Conservation (phyloP, 1,140 invertebrate genomes). For the Homalodisca vitripennis region DNA sequence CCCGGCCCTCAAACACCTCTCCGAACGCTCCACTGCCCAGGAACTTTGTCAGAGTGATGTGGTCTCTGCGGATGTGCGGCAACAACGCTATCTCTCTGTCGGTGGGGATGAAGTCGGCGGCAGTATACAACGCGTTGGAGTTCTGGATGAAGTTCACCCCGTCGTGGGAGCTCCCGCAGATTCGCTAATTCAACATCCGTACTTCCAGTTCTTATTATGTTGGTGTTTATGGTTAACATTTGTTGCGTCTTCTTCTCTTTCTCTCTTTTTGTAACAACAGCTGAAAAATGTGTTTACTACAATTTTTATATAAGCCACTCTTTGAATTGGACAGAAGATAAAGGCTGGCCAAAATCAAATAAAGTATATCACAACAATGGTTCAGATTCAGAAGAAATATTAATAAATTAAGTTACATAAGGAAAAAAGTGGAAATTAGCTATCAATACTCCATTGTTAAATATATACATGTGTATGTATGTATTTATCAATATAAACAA, state of each 20-base stretch:
- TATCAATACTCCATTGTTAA: no score
- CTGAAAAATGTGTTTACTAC: no score
- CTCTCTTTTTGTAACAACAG: slow-evolving; percentile 46
- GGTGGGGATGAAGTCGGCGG: slow-evolving; percentile 37
- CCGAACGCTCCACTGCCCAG: slow-evolving; percentile 96
- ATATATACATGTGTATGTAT: no score
- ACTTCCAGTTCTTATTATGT: slow-evolving; percentile 42
- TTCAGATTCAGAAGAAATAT: no score
- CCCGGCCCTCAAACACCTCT: slow-evolving; percentile 90
- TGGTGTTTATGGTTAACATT: slow-evolving; percentile 45
- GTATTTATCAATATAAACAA: no score
- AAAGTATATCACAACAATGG: no score
- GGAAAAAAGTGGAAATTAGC: no score
- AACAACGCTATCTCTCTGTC: slow-evolving; percentile 67
- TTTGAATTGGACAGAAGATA: no score
- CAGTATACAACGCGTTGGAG: slow-evolving; percentile 76
- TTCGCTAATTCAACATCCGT: slow-evolving; percentile 85
- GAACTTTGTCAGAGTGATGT: slow-evolving; percentile 82
- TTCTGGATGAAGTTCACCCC: slow-evolving; percentile 71
- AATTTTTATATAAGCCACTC: no score
- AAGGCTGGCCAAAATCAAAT: no score
- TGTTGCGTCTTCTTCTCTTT: slow-evolving; percentile 58
- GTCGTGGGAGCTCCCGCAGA: slow-evolving; percentile 76
- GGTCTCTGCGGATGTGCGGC: slow-evolving; percentile 73
- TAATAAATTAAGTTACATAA: no score